Conservation (phyloP, 2,113 vertebrate genomes). For the Hippocampus guttulatus region DNA sequence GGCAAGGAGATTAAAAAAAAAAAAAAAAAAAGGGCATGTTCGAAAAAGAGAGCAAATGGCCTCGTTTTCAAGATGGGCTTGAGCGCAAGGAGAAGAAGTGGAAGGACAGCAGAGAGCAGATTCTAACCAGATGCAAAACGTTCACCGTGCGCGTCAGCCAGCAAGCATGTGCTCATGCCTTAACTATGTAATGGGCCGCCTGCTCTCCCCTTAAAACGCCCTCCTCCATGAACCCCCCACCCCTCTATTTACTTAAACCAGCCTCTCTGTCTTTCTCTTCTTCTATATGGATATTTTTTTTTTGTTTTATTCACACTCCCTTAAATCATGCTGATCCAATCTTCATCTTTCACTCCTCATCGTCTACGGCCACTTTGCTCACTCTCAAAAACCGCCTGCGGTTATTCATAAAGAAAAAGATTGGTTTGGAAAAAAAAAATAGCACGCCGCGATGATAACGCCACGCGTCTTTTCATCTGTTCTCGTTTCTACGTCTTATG, state of each 20-base stretch:
- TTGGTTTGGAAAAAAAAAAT: too few relatives aligned
- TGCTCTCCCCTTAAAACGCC: constrained; percentile 43
- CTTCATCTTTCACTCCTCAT: not conserved
- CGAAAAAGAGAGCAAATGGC: not conserved
- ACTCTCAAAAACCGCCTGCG: not conserved
- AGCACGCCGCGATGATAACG: not conserved
- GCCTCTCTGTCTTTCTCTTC: constrained; percentile 21
- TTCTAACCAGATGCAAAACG: constrained; percentile 71
- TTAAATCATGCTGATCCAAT: not conserved
- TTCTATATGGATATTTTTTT: not conserved
- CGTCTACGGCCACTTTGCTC: constrained; percentile 9
- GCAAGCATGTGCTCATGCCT: constrained; percentile 73
- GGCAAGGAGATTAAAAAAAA: not conserved
- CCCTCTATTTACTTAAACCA: constrained; percentile 21
- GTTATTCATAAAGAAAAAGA: not conserved
- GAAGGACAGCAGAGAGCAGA: constrained; percentile 58
- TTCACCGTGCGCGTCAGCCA: constrained; percentile 68
- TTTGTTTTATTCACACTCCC: not conserved
- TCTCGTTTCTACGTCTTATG: not conserved
- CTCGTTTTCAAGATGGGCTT: not conserved
- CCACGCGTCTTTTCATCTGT: not conserved
- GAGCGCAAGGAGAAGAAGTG: constrained; percentile 6
- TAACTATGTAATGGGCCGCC: constrained; percentile 70
- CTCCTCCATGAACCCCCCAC: constrained; percentile 23
- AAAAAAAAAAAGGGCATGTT: not conserved